Evolutionary conservation across 1,140 invertebrate genomes (phyloP).

Genomic region (Euwallacea fornicatus): DNA sequence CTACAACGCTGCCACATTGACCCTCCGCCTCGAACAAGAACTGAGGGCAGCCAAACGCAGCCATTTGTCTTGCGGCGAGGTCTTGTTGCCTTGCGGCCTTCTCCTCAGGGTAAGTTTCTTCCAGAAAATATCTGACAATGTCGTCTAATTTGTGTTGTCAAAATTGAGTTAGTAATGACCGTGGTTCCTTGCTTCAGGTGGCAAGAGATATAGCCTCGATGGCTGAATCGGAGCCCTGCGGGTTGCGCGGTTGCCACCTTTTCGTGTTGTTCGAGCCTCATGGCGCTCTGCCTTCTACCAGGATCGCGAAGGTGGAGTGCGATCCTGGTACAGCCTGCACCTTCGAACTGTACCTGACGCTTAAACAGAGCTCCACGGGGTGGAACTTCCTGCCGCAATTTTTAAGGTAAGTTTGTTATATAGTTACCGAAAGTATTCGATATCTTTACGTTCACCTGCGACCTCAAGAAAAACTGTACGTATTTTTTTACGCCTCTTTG

Average conservation of each 20-base stretch:
- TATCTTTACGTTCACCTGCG: too few species aligned
- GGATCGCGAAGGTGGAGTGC: conserved; percentile 70
- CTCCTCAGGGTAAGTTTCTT: conserved; percentile 59
- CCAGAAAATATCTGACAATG: not conserved
- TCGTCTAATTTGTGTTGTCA: not conserved
- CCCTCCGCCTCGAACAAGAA: conserved; percentile 72
- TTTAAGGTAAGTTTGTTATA: conserved; percentile 69
- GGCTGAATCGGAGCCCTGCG: conserved; percentile 83
- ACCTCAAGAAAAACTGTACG: too few species aligned
- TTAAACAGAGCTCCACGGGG: conserved; percentile 76
- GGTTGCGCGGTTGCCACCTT: conserved; percentile 74
- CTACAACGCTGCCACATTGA: conserved; percentile 58
- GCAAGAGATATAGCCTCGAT: conserved; percentile 74
- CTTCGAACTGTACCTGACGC: conserved; percentile 79
- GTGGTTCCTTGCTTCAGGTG: conserved; percentile 47
- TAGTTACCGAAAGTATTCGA: too few species aligned
- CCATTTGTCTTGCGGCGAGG: conserved; percentile 76
- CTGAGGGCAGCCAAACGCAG: conserved; percentile 75
- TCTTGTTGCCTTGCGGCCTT: conserved; percentile 76
- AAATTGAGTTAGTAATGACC: too few species aligned
- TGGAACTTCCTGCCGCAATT: conserved; percentile 84
- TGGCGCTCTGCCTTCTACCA: conserved; percentile 60
- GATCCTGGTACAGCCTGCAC: conserved; percentile 81
- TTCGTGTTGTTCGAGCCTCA: conserved; percentile 76
- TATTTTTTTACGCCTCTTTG: too few species aligned